Conservation (phyloP, 2,113 vertebrate genomes). For the Triplophysa siluroides region DNA sequence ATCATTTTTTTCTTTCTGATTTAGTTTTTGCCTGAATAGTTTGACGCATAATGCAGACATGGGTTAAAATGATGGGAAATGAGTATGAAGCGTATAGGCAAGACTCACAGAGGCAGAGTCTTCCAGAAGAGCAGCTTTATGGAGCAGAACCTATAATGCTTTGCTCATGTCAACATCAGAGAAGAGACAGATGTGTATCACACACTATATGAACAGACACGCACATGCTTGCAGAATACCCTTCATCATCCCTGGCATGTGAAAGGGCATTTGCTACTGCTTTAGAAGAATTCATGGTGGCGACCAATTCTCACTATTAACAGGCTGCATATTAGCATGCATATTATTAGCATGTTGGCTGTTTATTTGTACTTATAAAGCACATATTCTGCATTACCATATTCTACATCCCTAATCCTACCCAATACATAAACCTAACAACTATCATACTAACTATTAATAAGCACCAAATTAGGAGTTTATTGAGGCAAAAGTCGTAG, state of each 20-base stretch:
- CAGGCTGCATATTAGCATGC: too few species aligned
- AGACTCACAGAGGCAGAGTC: constrained; percentile 7
- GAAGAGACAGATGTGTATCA: constrained; percentile 69
- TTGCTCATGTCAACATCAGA: constrained; percentile 40
- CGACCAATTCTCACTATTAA: too few species aligned
- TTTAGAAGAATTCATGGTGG: too few species aligned
- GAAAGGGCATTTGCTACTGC: too few species aligned
- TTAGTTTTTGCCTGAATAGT: constrained; percentile 2
- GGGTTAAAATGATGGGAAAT: constrained; percentile 12
- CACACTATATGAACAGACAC: constrained; percentile 41
- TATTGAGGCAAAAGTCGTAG: too few species aligned
- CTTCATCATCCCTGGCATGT: constrained; percentile 10
- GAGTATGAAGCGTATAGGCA: background rate
- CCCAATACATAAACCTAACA: too few species aligned
- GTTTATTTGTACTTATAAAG: too few species aligned
- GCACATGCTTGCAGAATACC: constrained; percentile 30
- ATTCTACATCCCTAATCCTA: too few species aligned
- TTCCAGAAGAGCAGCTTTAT: constrained; percentile 59
- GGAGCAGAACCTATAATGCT: constrained; percentile 43
- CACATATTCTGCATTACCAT: too few species aligned
- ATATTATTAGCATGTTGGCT: too few species aligned
- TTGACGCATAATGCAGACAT: background rate
- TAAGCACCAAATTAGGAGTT: too few species aligned
- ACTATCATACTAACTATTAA: too few species aligned
- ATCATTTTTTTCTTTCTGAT: background rate